phyloP scores from a whole-genome alignment of 2,888 invertebrate species.

The Blera fallax region DNA sequence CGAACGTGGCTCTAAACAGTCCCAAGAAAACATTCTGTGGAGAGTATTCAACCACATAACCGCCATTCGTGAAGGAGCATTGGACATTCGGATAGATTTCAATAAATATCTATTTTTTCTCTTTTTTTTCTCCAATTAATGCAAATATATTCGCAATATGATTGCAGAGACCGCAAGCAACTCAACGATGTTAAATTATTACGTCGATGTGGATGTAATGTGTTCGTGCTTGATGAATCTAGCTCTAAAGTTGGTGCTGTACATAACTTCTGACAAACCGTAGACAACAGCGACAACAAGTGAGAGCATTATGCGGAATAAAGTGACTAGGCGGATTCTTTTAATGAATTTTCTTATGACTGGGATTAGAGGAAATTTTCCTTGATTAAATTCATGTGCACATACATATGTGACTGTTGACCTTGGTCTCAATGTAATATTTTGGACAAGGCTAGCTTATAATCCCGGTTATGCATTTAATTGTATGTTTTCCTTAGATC shows the following conservation, averaged over 20 bases:
- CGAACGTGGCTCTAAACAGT: slow-evolving; percentile 18
- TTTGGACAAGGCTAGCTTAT: no score
- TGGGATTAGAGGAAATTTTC: no score
- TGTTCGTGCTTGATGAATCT: slow-evolving; percentile 20
- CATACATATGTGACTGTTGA: no score
- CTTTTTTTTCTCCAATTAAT: slow-evolving; percentile 32
- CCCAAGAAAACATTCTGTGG: slow-evolving; percentile 21
- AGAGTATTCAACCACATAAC: slow-evolving; percentile 39
- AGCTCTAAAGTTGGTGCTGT: not conserved
- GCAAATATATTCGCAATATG: slow-evolving; percentile 63
- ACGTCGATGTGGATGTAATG: slow-evolving; percentile 11
- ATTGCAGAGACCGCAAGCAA: slow-evolving; percentile 23
- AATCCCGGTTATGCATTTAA: no score
- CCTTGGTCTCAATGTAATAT: no score
- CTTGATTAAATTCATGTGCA: no score
- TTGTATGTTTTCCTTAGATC: no score
- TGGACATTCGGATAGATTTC: slow-evolving; percentile 15
- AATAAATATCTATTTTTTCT: slow-evolving; percentile 16
- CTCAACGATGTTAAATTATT: slow-evolving; percentile 13
- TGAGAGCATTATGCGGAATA: not conserved
- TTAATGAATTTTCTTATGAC: not conserved
- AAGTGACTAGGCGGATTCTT: not conserved
- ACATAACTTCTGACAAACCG: not conserved
- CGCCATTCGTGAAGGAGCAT: not conserved
- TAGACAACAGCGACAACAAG: slow-evolving; percentile 8